Base-by-base conservation (phyloP, 1,140 invertebrate species). In the Brachionus rubens region DNA sequence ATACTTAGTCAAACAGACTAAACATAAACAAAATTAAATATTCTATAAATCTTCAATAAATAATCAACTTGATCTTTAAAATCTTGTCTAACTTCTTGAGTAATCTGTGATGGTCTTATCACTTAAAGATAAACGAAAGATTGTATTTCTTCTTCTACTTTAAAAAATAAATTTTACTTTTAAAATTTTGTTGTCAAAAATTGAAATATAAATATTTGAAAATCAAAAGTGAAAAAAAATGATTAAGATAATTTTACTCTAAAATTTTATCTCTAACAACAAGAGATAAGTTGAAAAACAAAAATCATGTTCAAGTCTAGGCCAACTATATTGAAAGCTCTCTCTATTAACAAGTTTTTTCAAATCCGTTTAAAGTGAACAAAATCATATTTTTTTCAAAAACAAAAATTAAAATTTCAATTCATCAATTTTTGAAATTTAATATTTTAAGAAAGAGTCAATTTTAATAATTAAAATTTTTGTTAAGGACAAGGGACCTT, bases 211-310 rank as follows among this genome's bases (percentile, higher is more conserved):
- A 59, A 59, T 59, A 59, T 59, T 59, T 59, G 36, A 59, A 59
- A 59, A 59, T 59, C 54, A 59, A 59, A 59, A 59, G 54, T 59
- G 33, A 59, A 59, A 3, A 36, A 3, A 59, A 59, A 33, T 28
- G 54, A 59, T 59, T 30, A 59, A 59, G 54, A 59, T 59, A 59
- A 59, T n/a, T n/a, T n/a, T n/a, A n/a, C n/a, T n/a, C n/a, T n/a
- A n/a, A n/a, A n/a, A n/a, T n/a, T n/a, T n/a, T n/a, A n/a, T n/a
- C n/a, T n/a, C n/a, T n/a, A n/a, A n/a, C n/a, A n/a, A n/a, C n/a
- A n/a, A n/a, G n/a, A 59, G 54, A 59, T 59, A 59, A 59, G 54
- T 59, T 16, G 36, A 59, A 33, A 36, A 36, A n/a, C n/a, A n/a
- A n/a, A n/a, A n/a, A n/a, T n/a, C n/a, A 54, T 54, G 24, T 24